Evolutionary conservation across 2,888 invertebrate species (phyloP), one percentile per base, ranked within the genome.

Genomic region (Steinernema carpocapsae): DNA sequence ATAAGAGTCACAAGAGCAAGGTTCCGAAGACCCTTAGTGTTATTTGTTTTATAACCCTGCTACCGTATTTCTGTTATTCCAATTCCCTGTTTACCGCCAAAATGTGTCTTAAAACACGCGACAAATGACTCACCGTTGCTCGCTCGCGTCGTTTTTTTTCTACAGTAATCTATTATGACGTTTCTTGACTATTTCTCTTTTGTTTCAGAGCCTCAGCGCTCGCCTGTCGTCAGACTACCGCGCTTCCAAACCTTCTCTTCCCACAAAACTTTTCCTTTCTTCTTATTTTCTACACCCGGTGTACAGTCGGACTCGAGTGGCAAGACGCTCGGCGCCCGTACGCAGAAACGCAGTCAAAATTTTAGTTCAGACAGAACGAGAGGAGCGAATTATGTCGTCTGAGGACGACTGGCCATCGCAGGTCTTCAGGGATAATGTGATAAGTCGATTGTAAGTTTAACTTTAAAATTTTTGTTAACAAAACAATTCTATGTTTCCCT

Each of bases 341-440:
- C 37, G 37, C 4, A 37, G 37, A 10, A 37, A 37, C 37, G 37
- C 37, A 37, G 37, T 56, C 56, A 56, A 19, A 19, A 56, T 56
- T 56, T 26, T 56, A 4, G 24, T 56, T 26, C 1, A 3, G 4
- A 37, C 4, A 3, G 26, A 64, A 26, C 64, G 32, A 29, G 64
- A 32, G 32, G 26, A 26, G 64, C 24, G 64, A 64, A 37, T 37
- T 10, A 64, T 64, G 64, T 64, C 64, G 84, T 79, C 77, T 72
- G 86, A 84, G 70, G 86, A 86, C 59, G 86, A 86, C 79, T 86
- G 86, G 86, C 86, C 86, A 32, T 84, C 85, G 74, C 85, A 84
- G 76, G 81, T 80, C 74, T 86, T 86, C 76, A 82, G 86, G 26
- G 85, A 86, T 76, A 86, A 86, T 76, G 86, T 86, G 48, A 86